A percentile compares a stretch with the other conserved stretches of the same genome.
These are phyloP conservation scores for Ursus arctos DNA, from an alignment of 2,113 vertebrate species.

Conservation along the genomic window DNA sequence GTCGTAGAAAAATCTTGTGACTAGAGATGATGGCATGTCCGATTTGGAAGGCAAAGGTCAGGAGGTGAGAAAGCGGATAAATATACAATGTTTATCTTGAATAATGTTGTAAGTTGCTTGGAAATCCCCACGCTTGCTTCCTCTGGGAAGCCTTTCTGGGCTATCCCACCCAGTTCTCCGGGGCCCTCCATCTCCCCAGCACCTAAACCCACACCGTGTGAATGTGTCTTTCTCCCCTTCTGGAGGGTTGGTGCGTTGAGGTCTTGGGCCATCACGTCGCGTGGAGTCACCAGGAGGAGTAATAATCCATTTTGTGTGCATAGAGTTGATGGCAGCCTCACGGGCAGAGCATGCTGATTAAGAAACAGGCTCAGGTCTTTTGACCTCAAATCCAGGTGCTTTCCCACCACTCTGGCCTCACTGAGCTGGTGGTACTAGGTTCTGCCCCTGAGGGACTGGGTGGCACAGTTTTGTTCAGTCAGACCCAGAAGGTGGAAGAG, in stretches of 20 bases:
- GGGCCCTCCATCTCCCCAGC: neutral
- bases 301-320: neutral
- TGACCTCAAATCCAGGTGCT: neutral
- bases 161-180: neutral
- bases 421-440: neutral
- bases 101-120: conserved; percentile 20
- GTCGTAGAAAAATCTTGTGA: neutral
- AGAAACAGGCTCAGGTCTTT: neutral
- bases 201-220: neutral
- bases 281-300: neutral
- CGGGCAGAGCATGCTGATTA: neutral
- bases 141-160: conserved; percentile 62
- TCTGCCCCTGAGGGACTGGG: neutral
- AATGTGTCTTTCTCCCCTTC: neutral
- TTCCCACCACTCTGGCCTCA: neutral
- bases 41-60: neutral
- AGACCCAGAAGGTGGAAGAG: neutral
- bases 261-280: neutral
- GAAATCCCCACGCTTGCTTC: conserved; percentile 66
- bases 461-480: neutral
- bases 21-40: neutral
- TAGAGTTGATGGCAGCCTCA: neutral
- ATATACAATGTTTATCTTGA: conserved; percentile 31
- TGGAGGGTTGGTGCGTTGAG: neutral
- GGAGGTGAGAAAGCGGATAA: conserved; percentile 42